phyloP scores from a whole-genome alignment of 2,113 vertebrate species.

The Tursiops truncatus region DNA sequence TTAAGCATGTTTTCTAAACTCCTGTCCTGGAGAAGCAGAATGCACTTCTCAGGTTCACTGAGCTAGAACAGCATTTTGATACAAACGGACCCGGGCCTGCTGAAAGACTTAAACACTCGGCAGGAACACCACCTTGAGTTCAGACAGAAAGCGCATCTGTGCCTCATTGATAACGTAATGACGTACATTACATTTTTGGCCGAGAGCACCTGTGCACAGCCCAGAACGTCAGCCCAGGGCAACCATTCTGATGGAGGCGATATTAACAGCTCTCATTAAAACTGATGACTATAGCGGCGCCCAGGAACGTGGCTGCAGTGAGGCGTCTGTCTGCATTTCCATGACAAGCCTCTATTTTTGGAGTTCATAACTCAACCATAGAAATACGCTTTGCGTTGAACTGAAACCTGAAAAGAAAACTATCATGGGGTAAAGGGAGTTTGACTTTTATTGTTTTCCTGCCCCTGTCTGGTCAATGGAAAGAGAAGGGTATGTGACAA shows the following conservation, averaged over 20 bases:
- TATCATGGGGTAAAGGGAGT: not conserved
- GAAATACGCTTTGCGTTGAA: conserved; percentile 58
- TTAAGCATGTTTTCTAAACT: conserved; percentile 30
- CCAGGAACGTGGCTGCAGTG: conserved; percentile 49
- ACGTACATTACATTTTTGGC: conserved; percentile 83
- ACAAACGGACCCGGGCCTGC: conserved; percentile 74
- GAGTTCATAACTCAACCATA: conserved; percentile 71
- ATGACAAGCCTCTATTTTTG: conserved; percentile 61
- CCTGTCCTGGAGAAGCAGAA: conserved; percentile 78
- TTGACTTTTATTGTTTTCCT: not conserved
- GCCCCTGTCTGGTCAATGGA: not conserved
- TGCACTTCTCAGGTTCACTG: conserved; percentile 80
- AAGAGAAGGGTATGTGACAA: not conserved
- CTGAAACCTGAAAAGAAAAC: conserved; percentile 57
- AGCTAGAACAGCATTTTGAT: conserved; percentile 81
- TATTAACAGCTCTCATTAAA: conserved; percentile 85
- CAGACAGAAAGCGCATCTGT: conserved; percentile 85
- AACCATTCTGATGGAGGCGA: conserved; percentile 81
- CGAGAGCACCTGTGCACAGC: conserved; percentile 84
- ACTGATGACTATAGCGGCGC: conserved; percentile 68
- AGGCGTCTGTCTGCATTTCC: conserved; percentile 71
- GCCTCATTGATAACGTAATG: conserved; percentile 84
- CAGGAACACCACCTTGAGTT: conserved; percentile 74
- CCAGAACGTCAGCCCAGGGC: conserved; percentile 81
- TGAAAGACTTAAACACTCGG: conserved; percentile 80